Evolutionary conservation across 2,797 vertebrate species (phyloP).

Genomic region (Podargus strigoides): DNA sequence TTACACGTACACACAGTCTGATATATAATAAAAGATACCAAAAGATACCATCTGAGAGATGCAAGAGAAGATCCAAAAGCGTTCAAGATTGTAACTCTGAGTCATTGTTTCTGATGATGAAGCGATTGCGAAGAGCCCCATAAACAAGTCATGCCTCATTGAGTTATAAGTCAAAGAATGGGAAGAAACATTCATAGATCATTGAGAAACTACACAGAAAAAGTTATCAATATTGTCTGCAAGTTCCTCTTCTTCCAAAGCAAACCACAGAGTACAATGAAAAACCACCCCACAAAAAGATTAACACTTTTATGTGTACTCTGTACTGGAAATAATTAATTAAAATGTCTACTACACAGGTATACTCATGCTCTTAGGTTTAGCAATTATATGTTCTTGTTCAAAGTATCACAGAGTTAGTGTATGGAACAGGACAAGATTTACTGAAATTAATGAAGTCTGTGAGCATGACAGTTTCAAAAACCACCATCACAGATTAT

Average conservation of each 20-base stretch:
- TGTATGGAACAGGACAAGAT: not conserved
- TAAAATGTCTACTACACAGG: not conserved
- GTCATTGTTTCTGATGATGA: not conserved
- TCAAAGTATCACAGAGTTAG: not conserved
- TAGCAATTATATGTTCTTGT: not conserved
- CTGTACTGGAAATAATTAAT: not conserved
- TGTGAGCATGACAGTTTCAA: not conserved
- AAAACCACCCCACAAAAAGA: not conserved
- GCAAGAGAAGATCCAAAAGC: constrained; percentile 33
- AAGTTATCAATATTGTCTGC: not conserved
- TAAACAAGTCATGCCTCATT: not conserved
- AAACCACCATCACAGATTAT: not conserved
- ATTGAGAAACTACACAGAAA: not conserved
- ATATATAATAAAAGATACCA: not conserved
- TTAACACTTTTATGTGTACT: not conserved
- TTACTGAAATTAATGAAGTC: not conserved
- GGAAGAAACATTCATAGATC: not conserved
- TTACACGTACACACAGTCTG: not conserved
- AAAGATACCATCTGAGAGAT: constrained; percentile 10
- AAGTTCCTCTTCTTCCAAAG: constrained; percentile 10
- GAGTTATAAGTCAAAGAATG: not conserved
- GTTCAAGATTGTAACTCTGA: not conserved
- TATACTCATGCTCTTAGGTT: not conserved
- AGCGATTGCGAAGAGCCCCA: not conserved
- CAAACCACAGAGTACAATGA: not conserved